Conservation (phyloP, 2,797 vertebrate genomes). For the Odontamblyopus lacepedii region DNA sequence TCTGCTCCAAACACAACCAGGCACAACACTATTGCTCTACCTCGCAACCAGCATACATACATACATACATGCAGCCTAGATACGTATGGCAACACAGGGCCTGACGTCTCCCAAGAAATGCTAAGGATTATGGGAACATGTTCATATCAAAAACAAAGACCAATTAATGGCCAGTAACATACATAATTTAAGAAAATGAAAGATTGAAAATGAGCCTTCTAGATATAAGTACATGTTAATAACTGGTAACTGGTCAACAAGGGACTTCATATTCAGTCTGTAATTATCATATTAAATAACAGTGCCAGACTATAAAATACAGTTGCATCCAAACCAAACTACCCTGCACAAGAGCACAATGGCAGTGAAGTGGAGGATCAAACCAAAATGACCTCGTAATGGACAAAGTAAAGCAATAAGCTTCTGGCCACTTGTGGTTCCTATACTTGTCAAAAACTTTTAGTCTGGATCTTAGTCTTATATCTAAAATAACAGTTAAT, state of each 20-base stretch:
- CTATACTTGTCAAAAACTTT: no score
- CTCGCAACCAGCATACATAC: conserved; percentile 52
- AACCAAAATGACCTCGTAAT: neutral
- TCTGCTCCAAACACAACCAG: conserved; percentile 75
- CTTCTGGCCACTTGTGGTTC: no score
- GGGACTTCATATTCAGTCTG: no score
- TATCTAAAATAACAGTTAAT: neutral
- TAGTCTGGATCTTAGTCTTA: neutral
- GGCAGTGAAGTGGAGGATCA: neutral
- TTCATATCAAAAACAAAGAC: neutral
- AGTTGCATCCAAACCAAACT: neutral
- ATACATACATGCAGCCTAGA: conserved; percentile 62
- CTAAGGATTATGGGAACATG: neutral
- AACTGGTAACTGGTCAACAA: neutral
- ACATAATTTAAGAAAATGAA: neutral
- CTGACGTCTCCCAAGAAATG: neutral
- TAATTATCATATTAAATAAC: no score
- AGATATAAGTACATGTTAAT: neutral
- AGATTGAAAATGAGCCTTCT: neutral
- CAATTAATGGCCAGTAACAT: neutral
- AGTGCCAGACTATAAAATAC: neutral
- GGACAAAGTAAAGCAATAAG: neutral
- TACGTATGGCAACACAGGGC: conserved; percentile 49
- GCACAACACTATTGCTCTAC: conserved; percentile 66
- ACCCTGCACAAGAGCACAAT: neutral